Evolutionary conservation across 2,113 vertebrate genomes (phyloP).

Genomic region (Numenius arquata): DNA sequence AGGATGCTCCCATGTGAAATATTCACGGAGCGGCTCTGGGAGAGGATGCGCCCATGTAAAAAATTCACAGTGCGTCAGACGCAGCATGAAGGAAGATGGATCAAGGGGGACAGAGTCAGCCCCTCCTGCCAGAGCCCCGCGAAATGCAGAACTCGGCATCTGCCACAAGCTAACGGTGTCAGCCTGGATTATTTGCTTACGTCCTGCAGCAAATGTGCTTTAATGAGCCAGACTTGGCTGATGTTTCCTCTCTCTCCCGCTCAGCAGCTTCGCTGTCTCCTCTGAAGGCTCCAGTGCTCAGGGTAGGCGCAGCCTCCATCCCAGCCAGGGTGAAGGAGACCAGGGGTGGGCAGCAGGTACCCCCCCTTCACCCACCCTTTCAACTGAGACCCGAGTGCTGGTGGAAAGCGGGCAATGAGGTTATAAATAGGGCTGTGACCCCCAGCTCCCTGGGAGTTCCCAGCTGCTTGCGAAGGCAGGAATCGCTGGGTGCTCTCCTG

Average conservation of each 20-base stretch:
- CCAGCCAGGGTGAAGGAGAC: not conserved
- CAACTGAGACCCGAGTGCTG: fast-evolving
- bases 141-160: not conserved
- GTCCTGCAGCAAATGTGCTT: not conserved
- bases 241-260: not conserved
- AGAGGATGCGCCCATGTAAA: not conserved
- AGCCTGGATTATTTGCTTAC: not conserved
- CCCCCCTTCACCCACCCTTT: not conserved
- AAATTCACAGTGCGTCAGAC: not conserved
- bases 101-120: not conserved
- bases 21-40: not conserved
- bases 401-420: not conserved
- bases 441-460: not conserved
- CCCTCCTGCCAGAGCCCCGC: not conserved
- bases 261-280: not conserved
- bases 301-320: not conserved
- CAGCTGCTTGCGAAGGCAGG: not conserved
- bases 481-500: not conserved
- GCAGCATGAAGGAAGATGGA: not conserved
- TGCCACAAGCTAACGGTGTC: not conserved
- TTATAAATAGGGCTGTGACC: fast-evolving
- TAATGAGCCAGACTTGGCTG: not conserved
- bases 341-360: not conserved
- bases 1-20: not conserved
- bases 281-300: fast-evolving